phyloP scores from a whole-genome alignment of 2,888 invertebrate species.

The Dasypolia templi region DNA sequence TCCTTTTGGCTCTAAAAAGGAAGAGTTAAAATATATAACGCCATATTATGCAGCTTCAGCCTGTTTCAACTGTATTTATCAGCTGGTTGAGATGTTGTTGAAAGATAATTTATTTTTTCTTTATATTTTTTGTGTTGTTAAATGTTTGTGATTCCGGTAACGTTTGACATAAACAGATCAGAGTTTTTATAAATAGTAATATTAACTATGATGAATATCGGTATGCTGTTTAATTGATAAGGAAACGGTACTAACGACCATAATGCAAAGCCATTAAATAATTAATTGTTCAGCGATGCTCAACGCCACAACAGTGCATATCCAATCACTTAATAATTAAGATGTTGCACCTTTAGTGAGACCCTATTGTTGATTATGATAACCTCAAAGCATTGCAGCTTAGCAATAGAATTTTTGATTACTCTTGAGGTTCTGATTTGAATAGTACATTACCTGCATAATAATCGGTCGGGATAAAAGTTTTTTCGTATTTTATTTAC shows the following conservation, averaged over 20 bases:
- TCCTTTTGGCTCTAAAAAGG: background rate
- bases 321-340: constrained; percentile 37
- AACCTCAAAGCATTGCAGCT: constrained; percentile 15
- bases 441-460: background rate
- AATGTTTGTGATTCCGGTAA: background rate
- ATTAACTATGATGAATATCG: background rate
- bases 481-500: too few relatives aligned
- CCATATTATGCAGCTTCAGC: background rate
- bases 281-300: constrained; percentile 21
- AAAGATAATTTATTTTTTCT: too few relatives aligned
- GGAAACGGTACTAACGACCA: constrained; percentile 29
- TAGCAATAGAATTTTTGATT: background rate
- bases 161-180: background rate
- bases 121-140: background rate
- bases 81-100: background rate
- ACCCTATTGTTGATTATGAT: constrained; percentile 17
- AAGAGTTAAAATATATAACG: background rate
- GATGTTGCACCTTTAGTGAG: constrained; percentile 21
- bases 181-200: background rate
- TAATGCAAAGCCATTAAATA: constrained; percentile 31
- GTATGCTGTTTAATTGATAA: constrained; percentile 11
- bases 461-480: too few relatives aligned
- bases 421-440: background rate
- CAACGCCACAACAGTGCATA: constrained; percentile 34
- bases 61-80: background rate